phyloP scores from a whole-genome alignment of 2,113 vertebrate genomes.

The Synchiropus splendidus region DNA sequence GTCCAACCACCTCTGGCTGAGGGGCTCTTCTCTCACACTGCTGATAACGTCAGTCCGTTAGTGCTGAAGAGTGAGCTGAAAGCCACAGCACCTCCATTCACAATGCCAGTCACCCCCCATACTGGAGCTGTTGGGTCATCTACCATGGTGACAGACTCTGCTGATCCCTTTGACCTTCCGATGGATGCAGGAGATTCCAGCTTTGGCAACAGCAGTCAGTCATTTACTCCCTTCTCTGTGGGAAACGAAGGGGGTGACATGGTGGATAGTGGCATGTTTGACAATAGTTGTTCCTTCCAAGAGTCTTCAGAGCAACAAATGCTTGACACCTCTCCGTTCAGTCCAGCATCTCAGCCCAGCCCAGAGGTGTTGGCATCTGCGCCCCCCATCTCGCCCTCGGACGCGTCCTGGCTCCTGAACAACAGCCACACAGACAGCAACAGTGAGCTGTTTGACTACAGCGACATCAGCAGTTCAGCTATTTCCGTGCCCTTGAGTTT shows the following conservation, averaged over 20 bases:
- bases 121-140: slow-evolving; percentile 4
- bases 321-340: slow-evolving; percentile 42
- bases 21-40: slow-evolving; percentile 41
- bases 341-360: slow-evolving; percentile 35
- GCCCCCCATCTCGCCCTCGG: slow-evolving; percentile 53
- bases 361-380: slow-evolving; percentile 47
- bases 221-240: slow-evolving; percentile 16
- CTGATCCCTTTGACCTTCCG: slow-evolving; percentile 34
- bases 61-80: slow-evolving; percentile 50
- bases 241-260: slow-evolving; percentile 17
- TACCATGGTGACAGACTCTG: slow-evolving; percentile 4
- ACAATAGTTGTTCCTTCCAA: slow-evolving; percentile 21
- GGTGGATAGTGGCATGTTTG: slow-evolving; percentile 42
- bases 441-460: slow-evolving; percentile 37
- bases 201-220: slow-evolving; percentile 20
- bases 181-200: slow-evolving; percentile 36
- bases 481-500: slow-evolving; percentile 25
- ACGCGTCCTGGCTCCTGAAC: slow-evolving; percentile 56
- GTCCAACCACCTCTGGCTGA: slow-evolving; percentile 36
- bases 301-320: slow-evolving; percentile 16
- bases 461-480: slow-evolving; percentile 9
- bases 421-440: slow-evolving; percentile 39
- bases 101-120: slow-evolving; percentile 28
- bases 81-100: slow-evolving; percentile 46
- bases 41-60: slow-evolving; percentile 25